Conservation (phyloP, 2,888 invertebrate species). For the Pherbina coryleti region DNA sequence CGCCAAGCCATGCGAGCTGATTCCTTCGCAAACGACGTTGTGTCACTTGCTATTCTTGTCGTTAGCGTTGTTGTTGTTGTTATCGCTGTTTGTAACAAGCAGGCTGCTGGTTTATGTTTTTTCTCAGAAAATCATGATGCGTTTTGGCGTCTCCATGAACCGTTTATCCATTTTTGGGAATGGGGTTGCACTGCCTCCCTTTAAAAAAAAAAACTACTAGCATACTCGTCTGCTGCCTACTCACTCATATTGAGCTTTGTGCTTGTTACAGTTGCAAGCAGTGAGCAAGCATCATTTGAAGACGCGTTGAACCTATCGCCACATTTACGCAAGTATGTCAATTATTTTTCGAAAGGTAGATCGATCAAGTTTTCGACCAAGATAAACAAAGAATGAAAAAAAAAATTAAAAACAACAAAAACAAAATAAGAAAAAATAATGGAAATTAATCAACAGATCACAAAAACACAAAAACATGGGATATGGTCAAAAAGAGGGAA, state of each 20-base stretch:
- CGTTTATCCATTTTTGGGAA: constrained; percentile 29
- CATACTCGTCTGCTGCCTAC: background rate
- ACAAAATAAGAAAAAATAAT: background rate
- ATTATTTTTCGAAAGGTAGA: constrained; percentile 32
- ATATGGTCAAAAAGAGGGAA: background rate
- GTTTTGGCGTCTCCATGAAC: constrained; percentile 19
- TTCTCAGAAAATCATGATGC: constrained; percentile 16
- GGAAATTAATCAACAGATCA: background rate
- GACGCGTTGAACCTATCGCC: constrained; percentile 19
- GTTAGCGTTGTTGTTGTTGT: no score
- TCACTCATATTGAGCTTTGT: background rate
- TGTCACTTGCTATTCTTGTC: no score
- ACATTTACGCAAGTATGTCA: constrained; percentile 34
- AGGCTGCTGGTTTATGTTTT: background rate
- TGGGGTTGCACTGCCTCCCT: background rate
- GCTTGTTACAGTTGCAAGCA: background rate
- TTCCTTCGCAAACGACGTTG: no score
- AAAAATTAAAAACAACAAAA: background rate
- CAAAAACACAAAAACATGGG: background rate
- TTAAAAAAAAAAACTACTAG: background rate
- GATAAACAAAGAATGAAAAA: background rate
- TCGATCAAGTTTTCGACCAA: constrained; percentile 19
- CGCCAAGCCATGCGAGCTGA: no score
- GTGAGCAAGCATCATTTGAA: constrained; percentile 4
- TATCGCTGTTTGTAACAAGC: background rate